Evolutionary conservation across 2,113 vertebrate species (phyloP).

Genomic region (Grallaria varia): DNA sequence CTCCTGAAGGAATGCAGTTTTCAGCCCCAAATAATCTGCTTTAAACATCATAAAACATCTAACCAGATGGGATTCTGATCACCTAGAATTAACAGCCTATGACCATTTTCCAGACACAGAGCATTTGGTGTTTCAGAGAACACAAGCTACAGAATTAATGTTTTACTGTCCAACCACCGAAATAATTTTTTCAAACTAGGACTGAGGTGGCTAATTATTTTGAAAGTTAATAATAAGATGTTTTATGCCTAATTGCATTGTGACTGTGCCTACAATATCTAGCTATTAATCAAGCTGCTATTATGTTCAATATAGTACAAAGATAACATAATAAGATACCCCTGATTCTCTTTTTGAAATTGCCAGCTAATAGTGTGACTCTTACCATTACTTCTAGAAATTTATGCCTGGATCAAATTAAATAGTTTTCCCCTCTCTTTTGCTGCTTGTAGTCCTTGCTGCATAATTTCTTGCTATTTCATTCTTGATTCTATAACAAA

Average conservation of each 20-base stretch:
- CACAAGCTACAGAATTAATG: background rate
- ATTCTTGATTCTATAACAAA: background rate
- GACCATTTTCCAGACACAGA: background rate
- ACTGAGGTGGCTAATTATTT: background rate
- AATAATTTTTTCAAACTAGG: background rate
- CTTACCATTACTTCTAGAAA: background rate
- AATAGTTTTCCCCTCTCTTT: background rate
- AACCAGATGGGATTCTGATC: background rate
- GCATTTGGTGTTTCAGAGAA: background rate
- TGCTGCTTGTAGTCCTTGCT: background rate
- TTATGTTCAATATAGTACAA: background rate
- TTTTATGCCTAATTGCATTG: background rate
- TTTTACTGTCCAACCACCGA: background rate
- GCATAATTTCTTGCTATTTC: conserved; percentile 10
- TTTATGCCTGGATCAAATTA: background rate
- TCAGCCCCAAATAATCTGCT: background rate
- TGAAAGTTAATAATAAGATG: background rate
- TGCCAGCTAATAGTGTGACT: background rate
- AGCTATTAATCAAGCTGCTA: background rate
- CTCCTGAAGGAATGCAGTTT: background rate
- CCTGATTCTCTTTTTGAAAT: background rate
- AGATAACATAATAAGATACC: background rate
- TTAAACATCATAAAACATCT: background rate
- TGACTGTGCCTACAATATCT: background rate
- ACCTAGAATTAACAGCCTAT: background rate